phyloP scores from a whole-genome alignment of 2,113 vertebrate species.

The Osmerus eperlanus region DNA sequence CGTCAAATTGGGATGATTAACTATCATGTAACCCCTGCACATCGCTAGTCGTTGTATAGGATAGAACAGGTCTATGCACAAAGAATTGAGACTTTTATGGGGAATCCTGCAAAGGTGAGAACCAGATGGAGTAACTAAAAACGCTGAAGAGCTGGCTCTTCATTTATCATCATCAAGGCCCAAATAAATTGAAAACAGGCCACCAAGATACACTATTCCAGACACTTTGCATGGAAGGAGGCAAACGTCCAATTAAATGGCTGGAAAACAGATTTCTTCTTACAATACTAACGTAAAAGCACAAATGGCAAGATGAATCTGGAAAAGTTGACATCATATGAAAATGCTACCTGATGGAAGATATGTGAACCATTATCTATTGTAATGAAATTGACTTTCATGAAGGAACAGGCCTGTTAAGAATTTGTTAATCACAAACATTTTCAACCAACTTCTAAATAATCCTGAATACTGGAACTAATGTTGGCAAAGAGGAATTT shows the following conservation, averaged over 20 bases:
- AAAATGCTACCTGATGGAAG: neutral
- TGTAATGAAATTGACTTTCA: neutral
- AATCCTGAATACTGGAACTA: neutral
- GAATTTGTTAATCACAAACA: too few relatives aligned
- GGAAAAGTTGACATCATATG: slow-evolving; percentile 62
- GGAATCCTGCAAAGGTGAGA: slow-evolving; percentile 70
- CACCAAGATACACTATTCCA: slow-evolving; percentile 61
- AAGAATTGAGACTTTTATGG: slow-evolving; percentile 50
- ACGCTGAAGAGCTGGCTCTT: slow-evolving; percentile 59
- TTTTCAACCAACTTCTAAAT: neutral
- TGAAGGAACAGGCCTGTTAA: slow-evolving; percentile 4
- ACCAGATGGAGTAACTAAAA: slow-evolving; percentile 71
- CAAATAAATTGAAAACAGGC: slow-evolving; percentile 73
- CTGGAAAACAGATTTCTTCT: slow-evolving; percentile 67
- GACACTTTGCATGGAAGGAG: slow-evolving; percentile 64
- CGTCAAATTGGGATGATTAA: too few relatives aligned
- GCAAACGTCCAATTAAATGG: slow-evolving; percentile 64
- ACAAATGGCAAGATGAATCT: slow-evolving; percentile 37
- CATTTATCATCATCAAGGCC: slow-evolving; percentile 70
- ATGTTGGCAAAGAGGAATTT: neutral
- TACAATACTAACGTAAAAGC: slow-evolving; percentile 38
- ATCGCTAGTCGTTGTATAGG: neutral
- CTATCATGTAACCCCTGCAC: too few relatives aligned
- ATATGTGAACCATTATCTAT: neutral
- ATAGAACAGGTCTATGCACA: neutral